These are phyloP conservation scores for Sus cebifrons DNA, from an alignment of 2,797 vertebrate species.

Conservation along the genomic window DNA sequence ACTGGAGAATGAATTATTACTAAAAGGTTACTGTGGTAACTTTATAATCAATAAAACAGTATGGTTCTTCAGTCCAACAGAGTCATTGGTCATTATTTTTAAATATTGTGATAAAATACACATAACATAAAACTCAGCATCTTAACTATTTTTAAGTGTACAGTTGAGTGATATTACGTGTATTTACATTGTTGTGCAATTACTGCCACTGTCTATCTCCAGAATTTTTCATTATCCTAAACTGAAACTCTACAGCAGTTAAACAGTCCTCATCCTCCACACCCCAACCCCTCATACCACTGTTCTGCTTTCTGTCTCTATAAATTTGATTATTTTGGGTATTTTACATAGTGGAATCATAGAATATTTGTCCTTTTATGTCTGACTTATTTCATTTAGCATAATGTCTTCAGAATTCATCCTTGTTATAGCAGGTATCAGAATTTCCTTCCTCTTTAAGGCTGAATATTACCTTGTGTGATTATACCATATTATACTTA, in stretches of 20 bases:
- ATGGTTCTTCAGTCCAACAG: background rate
- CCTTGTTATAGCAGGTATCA: background rate
- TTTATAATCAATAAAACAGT: background rate
- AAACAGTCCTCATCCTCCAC: background rate
- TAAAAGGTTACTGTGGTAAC: background rate
- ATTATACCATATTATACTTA: background rate
- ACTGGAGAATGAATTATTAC: background rate
- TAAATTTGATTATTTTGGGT: background rate
- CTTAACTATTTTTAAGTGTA: background rate
- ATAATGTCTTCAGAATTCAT: conserved; percentile 16
- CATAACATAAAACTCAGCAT: background rate
- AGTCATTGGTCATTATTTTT: background rate
- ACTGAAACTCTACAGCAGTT: background rate
- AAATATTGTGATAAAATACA: conserved; percentile 6
- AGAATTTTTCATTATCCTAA: background rate
- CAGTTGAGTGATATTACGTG: background rate
- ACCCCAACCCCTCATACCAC: background rate
- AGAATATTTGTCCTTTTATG: background rate
- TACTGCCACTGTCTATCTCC: background rate
- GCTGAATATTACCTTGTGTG: background rate
- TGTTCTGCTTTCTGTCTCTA: background rate
- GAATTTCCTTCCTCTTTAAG: conserved; percentile 19
- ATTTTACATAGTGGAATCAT: background rate
- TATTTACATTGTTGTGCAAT: background rate
- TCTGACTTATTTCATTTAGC: background rate